Conservation (phyloP, 2,113 vertebrate genomes). For the Ginglymostoma cirratum region DNA sequence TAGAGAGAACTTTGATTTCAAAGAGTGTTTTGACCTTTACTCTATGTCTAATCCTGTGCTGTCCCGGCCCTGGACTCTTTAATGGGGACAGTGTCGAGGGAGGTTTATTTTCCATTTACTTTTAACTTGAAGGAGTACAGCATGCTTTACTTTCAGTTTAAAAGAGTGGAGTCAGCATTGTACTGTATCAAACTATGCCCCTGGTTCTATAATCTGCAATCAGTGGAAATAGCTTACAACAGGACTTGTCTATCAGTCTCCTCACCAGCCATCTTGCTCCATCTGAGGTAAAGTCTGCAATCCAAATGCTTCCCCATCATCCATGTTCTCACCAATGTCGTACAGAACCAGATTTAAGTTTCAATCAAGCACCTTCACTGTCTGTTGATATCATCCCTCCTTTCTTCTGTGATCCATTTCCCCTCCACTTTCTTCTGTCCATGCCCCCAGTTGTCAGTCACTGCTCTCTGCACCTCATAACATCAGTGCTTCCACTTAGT, state of each 20-base stretch:
- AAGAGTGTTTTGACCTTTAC: no score
- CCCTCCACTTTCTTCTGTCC: not conserved
- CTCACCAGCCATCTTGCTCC: no score
- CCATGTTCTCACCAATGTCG: not conserved
- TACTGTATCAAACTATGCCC: not conserved
- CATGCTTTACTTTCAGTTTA: no score
- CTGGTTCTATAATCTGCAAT: not conserved
- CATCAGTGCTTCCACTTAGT: not conserved
- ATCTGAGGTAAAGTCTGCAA: not conserved
- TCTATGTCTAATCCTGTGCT: no score
- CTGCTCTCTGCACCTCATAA: not conserved
- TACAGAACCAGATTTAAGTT: not conserved
- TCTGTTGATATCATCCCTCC: not conserved
- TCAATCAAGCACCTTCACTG: not conserved
- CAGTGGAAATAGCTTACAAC: not conserved
- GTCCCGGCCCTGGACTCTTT: no score
- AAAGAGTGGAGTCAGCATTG: no score
- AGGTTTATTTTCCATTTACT: no score
- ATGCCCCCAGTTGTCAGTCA: not conserved
- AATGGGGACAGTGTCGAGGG: no score
- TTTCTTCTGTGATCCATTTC: not conserved
- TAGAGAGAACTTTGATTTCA: no score
- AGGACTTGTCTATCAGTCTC: not conserved
- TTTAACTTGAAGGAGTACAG: no score
- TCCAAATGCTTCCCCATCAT: not conserved